A percentile compares a stretch with the other conserved stretches of the same genome.
Evolutionary conservation across 2,888 invertebrate genomes (phyloP).

Genomic region (Ophion slaviceki): DNA sequence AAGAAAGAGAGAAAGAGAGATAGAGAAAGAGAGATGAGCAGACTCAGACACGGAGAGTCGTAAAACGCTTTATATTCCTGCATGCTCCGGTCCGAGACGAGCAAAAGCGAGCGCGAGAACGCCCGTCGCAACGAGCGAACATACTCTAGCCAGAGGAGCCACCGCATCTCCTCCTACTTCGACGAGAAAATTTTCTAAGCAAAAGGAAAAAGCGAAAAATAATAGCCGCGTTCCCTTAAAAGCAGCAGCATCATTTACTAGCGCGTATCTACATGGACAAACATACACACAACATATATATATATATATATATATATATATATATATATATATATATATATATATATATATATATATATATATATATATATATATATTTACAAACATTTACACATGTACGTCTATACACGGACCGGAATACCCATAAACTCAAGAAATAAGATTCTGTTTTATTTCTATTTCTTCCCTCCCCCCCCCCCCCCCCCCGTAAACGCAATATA

Average conservation of each 20-base stretch:
- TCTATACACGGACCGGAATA: conserved; percentile 2
- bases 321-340: background rate
- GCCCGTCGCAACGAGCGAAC: conserved; percentile 45
- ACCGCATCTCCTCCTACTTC: conserved; percentile 16
- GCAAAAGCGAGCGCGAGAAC: conserved; percentile 50
- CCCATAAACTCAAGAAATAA: conserved; percentile 44
- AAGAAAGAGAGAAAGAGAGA: conserved; percentile 23
- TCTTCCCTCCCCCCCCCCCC: background rate
- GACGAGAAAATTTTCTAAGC: conserved; percentile 54
- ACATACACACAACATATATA: background rate
- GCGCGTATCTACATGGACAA: conserved; percentile 9
- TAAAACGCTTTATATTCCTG: conserved; percentile 72
- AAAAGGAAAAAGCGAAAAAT: conserved; percentile 58
- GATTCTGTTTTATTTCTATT: conserved; percentile 39
- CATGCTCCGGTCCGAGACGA: conserved; percentile 63
- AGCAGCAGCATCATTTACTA: conserved; percentile 31
- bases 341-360: background rate
- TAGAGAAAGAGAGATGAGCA: conserved; percentile 27
- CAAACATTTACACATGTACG: background rate
- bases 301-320: background rate
- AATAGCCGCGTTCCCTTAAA: conserved; percentile 55
- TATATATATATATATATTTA: background rate
- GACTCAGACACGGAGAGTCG: conserved; percentile 68
- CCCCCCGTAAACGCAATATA: background rate
- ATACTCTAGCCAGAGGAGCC: conserved; percentile 28